phyloP scores from a whole-genome alignment of 2,113 vertebrate genomes.

The Cyprinodon brontotheroides region DNA sequence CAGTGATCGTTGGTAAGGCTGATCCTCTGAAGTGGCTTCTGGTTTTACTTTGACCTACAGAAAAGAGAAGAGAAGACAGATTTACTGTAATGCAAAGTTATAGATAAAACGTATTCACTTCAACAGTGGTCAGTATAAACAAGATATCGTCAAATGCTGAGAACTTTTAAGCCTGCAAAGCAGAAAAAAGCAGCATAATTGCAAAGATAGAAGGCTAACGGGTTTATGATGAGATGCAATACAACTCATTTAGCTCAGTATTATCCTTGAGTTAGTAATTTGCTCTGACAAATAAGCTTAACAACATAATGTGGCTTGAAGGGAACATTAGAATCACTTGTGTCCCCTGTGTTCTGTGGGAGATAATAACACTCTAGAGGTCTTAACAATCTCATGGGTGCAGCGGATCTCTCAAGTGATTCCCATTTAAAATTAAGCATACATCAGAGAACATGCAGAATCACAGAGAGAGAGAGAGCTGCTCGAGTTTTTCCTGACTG shows the following conservation, averaged over 20 bases:
- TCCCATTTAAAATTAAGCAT: neutral
- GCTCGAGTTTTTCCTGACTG: neutral
- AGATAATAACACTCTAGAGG: conserved; percentile 34
- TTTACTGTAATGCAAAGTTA: conserved; percentile 3
- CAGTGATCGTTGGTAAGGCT: conserved; percentile 60
- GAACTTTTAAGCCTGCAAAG: conserved; percentile 1
- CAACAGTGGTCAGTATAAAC: neutral
- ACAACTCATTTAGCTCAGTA: conserved; percentile 16
- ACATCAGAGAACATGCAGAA: neutral
- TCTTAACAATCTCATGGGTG: conserved; percentile 5
- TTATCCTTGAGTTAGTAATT: conserved; percentile 27
- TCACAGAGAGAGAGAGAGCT: neutral
- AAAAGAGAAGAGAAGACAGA: conserved; percentile 3
- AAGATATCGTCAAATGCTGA: neutral
- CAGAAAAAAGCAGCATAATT: neutral
- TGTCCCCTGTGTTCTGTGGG: conserved; percentile 30
- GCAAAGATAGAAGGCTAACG: conserved; percentile 17
- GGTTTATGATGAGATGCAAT: conserved; percentile 30
- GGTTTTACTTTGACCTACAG: conserved; percentile 75
- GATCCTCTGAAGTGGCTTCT: conserved; percentile 33
- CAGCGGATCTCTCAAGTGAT: neutral
- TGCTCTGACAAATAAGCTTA: conserved; percentile 8
- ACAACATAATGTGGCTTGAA: conserved; percentile 27
- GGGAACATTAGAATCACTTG: conserved; percentile 39
- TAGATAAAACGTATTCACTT: neutral